Conservation (phyloP, 2,888 invertebrate species). For the Priocnemis perturbator region DNA sequence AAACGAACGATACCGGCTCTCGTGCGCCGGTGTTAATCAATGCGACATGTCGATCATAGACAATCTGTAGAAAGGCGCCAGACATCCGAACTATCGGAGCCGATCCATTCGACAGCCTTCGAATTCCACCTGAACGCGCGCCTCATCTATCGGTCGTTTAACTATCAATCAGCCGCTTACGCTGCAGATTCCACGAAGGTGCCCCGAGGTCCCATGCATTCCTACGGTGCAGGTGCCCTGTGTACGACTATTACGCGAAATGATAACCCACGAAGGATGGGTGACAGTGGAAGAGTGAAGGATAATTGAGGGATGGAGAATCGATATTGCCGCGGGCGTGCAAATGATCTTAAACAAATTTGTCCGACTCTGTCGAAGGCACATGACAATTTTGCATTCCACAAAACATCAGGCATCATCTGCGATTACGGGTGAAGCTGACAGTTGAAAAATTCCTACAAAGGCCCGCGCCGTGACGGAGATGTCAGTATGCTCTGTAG, state of each 20-base stretch:
- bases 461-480: conserved; percentile 46
- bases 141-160: conserved; percentile 17
- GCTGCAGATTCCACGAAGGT: conserved; percentile 29
- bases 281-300: neutral
- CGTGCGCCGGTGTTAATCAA: neutral
- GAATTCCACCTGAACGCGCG: conserved; percentile 9
- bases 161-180: conserved; percentile 34
- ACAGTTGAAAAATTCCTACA: too few species aligned
- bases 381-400: too few species aligned
- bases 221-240: conserved; percentile 45
- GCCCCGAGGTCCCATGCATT: conserved; percentile 35
- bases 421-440: too few species aligned
- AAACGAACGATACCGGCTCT: too few species aligned
- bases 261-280: conserved; percentile 25
- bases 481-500: conserved; percentile 48
- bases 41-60: neutral
- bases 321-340: conserved; percentile 14
- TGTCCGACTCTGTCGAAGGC: too few species aligned
- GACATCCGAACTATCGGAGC: neutral
- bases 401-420: too few species aligned
- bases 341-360: too few species aligned
- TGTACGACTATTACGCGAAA: conserved; percentile 25
- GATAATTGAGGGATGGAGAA: conserved; percentile 17
- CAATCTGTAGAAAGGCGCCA: neutral
- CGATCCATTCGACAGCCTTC: neutral